Evolutionary conservation across 2,888 invertebrate species (phyloP).

Genomic region (Yponomeuta malinellus): DNA sequence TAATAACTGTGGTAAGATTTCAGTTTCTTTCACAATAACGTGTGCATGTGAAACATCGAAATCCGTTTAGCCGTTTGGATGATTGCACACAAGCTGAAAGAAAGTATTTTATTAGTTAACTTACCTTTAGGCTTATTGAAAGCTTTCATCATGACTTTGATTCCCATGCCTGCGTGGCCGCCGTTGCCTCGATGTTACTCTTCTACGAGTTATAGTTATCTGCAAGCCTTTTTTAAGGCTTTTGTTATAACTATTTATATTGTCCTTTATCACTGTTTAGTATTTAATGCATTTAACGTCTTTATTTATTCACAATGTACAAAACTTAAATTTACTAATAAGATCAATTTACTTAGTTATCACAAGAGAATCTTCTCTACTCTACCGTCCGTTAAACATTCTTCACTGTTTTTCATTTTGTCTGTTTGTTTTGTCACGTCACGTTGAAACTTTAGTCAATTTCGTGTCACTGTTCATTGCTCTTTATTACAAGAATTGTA

Average conservation of each 20-base stretch:
- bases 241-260: constrained; percentile 17
- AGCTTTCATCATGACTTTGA: constrained; percentile 90
- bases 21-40: too few relatives aligned
- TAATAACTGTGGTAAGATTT: too few relatives aligned
- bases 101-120: background rate
- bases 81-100: background rate
- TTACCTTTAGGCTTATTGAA: constrained; percentile 90
- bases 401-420: constrained; percentile 75
- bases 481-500: constrained; percentile 31
- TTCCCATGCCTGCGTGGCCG: constrained; percentile 85
- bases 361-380: constrained; percentile 24
- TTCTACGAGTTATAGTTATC: constrained; percentile 46
- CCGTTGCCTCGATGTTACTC: constrained; percentile 52
- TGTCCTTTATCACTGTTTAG: constrained; percentile 18
- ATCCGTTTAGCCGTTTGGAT: too few relatives aligned
- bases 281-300: constrained; percentile 3
- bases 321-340: constrained; percentile 10
- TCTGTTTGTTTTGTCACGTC: constrained; percentile 47
- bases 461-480: constrained; percentile 44
- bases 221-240: constrained; percentile 34
- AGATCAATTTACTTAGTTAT: constrained; percentile 11
- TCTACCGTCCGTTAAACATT: constrained; percentile 61
- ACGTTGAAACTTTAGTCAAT: constrained; percentile 46
- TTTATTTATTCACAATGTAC: constrained; percentile 10
- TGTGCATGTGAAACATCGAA: too few relatives aligned